These are phyloP conservation scores for Mustelus asterias DNA, from an alignment of 2,113 vertebrate genomes.

Conservation along the genomic window DNA sequence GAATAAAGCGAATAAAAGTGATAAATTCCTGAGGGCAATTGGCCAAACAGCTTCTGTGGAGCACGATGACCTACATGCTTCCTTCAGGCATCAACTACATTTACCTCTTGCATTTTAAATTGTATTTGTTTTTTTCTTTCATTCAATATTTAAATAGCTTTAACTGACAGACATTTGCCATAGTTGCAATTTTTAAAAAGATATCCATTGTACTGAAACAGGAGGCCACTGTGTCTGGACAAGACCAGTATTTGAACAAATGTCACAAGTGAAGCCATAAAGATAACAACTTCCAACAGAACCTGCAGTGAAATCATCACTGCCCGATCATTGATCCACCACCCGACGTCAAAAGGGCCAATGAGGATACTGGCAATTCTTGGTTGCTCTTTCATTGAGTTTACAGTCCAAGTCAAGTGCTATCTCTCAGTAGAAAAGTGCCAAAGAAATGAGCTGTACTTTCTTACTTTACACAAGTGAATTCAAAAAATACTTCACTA, in stretches of 20 bases:
- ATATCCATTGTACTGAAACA: background rate
- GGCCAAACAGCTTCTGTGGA: background rate
- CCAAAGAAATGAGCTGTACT: background rate
- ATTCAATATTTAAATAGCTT: background rate
- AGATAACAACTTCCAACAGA: background rate
- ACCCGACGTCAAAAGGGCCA: background rate
- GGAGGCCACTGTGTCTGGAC: background rate
- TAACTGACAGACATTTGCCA: background rate
- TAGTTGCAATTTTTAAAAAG: background rate
- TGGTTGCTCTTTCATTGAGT: background rate
- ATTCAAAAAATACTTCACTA: background rate
- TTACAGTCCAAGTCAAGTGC: background rate
- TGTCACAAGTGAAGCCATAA: background rate
- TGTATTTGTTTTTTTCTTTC: background rate
- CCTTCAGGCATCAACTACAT: background rate
- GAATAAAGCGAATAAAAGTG: background rate
- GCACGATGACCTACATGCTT: background rate
- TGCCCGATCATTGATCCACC: background rate
- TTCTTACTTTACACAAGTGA: background rate
- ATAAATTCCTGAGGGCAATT: background rate
- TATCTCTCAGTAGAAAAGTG: background rate
- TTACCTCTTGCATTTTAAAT: background rate
- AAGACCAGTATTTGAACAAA: background rate
- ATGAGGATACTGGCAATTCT: background rate
- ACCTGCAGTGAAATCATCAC: background rate